Conservation (phyloP, 2,797 vertebrate genomes). For the Miichthys miiuy region DNA sequence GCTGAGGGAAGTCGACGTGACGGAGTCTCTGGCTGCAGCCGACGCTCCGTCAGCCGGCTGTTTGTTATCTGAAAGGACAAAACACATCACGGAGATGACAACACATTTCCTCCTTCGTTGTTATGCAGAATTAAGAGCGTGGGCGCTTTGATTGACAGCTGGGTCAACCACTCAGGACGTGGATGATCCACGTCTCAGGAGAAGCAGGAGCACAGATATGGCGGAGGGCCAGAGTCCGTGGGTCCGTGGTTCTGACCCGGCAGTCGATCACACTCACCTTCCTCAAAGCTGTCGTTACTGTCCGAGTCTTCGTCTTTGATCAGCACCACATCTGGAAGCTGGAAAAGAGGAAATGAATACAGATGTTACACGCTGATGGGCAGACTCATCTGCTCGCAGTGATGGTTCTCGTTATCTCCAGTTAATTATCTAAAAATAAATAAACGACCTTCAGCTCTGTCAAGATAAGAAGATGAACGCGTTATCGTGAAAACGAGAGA, state of each 20-base stretch:
- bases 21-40: constrained; percentile 17
- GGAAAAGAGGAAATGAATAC: not conserved
- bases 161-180: too few relatives aligned
- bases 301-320: constrained; percentile 81
- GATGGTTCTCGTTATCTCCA: not conserved
- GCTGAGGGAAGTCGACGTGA: not conserved
- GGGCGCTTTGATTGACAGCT: too few relatives aligned
- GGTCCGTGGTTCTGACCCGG: too few relatives aligned
- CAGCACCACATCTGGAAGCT: constrained; percentile 77
- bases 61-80: constrained; percentile 6
- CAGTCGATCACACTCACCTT: constrained; percentile 50
- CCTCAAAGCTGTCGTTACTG: constrained; percentile 41
- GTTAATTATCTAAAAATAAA: not conserved
- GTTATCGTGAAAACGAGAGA: not conserved
- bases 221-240: too few relatives aligned
- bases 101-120: too few relatives aligned
- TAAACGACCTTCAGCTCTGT: not conserved
- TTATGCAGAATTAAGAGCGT: too few relatives aligned
- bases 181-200: too few relatives aligned
- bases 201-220: too few relatives aligned
- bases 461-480: constrained; percentile 7
- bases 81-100: not conserved
- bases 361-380: not conserved
- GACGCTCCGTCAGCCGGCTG: not conserved
- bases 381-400: not conserved